These are phyloP conservation scores for Philhelius pedissequus DNA, from an alignment of 2,888 invertebrate species.

Conservation along the genomic window DNA sequence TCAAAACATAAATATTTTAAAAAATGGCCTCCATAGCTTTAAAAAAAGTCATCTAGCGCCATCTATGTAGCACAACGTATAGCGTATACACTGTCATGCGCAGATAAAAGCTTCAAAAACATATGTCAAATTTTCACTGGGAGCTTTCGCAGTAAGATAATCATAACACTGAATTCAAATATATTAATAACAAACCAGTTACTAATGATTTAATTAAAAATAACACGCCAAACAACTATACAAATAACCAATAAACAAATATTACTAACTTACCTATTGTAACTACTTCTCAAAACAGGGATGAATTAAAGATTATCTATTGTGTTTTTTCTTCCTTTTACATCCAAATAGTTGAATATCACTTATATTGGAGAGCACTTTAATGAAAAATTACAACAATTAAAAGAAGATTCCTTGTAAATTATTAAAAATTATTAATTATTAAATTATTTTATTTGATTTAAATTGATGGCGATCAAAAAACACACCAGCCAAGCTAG, in stretches of 20 bases:
- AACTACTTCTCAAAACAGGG: background rate
- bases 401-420: background rate
- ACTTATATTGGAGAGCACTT: background rate
- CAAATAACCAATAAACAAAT: background rate
- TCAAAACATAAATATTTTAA: background rate
- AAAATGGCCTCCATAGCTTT: background rate
- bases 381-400: conserved; percentile 1
- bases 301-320: background rate
- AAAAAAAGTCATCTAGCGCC: conserved; percentile 7
- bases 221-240: background rate
- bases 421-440: conserved; percentile 4
- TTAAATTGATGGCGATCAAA: conserved; percentile 17
- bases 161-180: conserved; percentile 66
- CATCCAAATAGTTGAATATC: background rate
- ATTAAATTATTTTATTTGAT: conserved; percentile 19
- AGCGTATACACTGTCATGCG: conserved; percentile 20
- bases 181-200: conserved; percentile 61
- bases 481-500: conserved; percentile 47
- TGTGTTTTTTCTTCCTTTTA: background rate
- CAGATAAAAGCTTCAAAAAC: conserved; percentile 54
- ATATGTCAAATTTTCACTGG: conserved; percentile 67
- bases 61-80: conserved; percentile 26
- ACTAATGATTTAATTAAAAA: conserved; percentile 14
- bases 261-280: conserved; percentile 11
- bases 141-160: conserved; percentile 62